Conservation (phyloP, 2,888 invertebrate genomes). For the Octodonta nipae region DNA sequence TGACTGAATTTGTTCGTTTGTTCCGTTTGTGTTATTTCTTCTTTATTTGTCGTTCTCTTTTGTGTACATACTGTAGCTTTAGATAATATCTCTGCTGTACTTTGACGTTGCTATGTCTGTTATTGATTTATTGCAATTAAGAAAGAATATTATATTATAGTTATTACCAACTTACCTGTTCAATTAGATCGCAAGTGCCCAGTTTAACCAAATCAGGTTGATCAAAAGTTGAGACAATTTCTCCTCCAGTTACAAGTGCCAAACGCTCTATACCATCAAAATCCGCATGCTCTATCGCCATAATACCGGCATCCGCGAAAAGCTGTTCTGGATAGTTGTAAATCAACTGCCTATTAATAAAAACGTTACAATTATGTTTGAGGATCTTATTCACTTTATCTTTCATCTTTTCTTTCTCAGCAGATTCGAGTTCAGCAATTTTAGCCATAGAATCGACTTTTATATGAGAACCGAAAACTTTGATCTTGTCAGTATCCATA, state of each 20-base stretch:
- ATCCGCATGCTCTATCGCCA: constrained; percentile 99
- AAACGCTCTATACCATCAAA: constrained; percentile 97
- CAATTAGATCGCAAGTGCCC: constrained; percentile 88
- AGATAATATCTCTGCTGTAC: no score
- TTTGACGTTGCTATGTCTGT: no score
- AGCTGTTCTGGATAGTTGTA: constrained; percentile 99
- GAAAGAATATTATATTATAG: no score
- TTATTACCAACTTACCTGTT: constrained; percentile 48
- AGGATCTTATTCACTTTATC: constrained; percentile 95
- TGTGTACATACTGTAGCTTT: no score
- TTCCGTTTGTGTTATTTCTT: no score
- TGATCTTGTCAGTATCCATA: constrained; percentile 99
- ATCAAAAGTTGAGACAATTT: constrained; percentile 97
- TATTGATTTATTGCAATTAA: no score
- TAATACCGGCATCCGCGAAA: constrained; percentile 93
- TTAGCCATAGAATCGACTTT: constrained; percentile 86
- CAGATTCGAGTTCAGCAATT: constrained; percentile 92
- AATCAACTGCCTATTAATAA: constrained; percentile 96
- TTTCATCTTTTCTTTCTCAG: constrained; percentile 99
- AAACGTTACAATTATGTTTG: constrained; percentile 89
- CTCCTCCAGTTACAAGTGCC: constrained; percentile 89
- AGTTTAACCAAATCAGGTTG: constrained; percentile 81
- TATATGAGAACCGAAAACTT: constrained; percentile 93
- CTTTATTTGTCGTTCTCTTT: no score
- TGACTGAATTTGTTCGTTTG: no score